These are phyloP conservation scores for Latrodectus geometricus DNA, from an alignment of 1,140 invertebrate genomes.

Conservation along the genomic window DNA sequence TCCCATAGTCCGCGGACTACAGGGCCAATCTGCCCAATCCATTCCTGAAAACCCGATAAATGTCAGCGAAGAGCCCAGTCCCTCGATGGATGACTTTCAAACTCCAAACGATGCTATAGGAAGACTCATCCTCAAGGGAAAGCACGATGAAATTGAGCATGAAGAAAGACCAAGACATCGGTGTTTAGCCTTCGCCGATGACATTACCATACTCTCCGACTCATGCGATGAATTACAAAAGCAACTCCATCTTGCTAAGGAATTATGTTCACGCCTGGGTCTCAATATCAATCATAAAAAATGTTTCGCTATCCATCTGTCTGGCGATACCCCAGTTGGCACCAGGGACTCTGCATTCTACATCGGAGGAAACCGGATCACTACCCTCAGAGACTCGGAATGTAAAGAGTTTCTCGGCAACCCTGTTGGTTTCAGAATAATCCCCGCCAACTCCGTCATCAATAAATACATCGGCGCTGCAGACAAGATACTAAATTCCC, in stretches of 20 bases:
- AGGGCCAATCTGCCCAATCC: not conserved
- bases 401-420: not conserved
- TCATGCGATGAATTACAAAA: not conserved
- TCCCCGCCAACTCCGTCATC: not conserved
- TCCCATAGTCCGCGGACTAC: slow-evolving; percentile 21
- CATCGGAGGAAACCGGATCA: not conserved
- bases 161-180: not conserved
- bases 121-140: no score
- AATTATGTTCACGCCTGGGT: not conserved
- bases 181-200: not conserved
- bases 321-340: not conserved
- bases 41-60: no score
- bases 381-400: not conserved
- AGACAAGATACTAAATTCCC: not conserved
- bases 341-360: not conserved
- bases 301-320: not conserved
- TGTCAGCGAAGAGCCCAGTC: no score
- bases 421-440: not conserved
- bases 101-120: not conserved
- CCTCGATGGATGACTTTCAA: not conserved
- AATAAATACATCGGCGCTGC: not conserved
- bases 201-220: not conserved
- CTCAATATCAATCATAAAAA: not conserved
- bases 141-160: not conserved
- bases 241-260: not conserved